Evolutionary conservation across 2,797 vertebrate species (phyloP).

Genomic region (Botia kubotai): DNA sequence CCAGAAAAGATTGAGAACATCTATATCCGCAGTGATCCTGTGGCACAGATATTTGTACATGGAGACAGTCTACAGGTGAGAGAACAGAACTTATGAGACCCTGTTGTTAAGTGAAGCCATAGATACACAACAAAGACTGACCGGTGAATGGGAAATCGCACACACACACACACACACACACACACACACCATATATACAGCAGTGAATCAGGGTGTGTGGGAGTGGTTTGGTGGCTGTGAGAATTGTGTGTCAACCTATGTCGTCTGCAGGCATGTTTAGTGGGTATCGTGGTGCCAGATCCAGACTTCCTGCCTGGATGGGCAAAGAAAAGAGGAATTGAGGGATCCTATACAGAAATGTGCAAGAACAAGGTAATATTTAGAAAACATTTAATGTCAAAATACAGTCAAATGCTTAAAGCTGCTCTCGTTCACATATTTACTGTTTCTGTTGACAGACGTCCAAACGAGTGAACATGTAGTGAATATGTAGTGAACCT

Average conservation of each 20-base stretch:
- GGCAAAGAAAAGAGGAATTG: constrained; percentile 86
- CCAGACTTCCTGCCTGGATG: constrained; percentile 83
- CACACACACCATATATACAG: not conserved
- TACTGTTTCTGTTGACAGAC: too few relatives aligned
- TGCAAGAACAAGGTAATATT: constrained; percentile 85
- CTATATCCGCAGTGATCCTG: constrained; percentile 85
- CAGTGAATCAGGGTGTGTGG: not conserved
- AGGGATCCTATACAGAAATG: constrained; percentile 86
- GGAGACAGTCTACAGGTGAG: constrained; percentile 95
- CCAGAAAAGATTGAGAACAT: constrained; percentile 96
- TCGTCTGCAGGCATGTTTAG: constrained; percentile 84
- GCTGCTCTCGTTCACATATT: too few relatives aligned
- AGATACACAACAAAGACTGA: not conserved
- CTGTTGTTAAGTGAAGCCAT: not conserved
- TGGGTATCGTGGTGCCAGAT: constrained; percentile 91
- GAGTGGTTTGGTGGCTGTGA: too few relatives aligned
- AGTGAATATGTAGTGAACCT: too few relatives aligned
- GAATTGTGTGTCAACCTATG: not conserved
- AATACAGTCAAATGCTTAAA: too few relatives aligned
- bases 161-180: not conserved
- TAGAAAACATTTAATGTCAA: not conserved
- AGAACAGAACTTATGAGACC: not conserved
- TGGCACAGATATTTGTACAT: constrained; percentile 92
- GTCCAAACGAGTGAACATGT: too few relatives aligned
- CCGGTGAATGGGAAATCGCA: not conserved